These are phyloP conservation scores for Anastrepha obliqua DNA, from an alignment of 1,140 invertebrate species.

Conservation along the genomic window DNA sequence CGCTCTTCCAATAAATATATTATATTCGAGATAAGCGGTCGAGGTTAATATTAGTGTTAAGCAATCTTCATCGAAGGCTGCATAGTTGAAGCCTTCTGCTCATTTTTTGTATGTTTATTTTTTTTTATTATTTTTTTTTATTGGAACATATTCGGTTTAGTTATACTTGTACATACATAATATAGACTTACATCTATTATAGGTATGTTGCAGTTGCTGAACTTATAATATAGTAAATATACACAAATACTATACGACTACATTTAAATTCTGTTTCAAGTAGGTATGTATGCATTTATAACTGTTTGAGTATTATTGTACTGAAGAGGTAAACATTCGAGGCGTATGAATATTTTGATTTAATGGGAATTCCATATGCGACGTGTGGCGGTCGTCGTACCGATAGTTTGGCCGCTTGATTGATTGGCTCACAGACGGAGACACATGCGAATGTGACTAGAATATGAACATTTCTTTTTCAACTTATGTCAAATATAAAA, in stretches of 20 bases:
- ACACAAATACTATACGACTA: no score
- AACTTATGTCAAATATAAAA: neutral
- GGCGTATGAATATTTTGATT: neutral
- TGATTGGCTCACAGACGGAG: conserved; percentile 31
- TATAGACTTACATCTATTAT: neutral
- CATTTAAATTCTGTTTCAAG: no score
- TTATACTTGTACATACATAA: neutral
- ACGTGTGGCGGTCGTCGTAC: conserved; percentile 30
- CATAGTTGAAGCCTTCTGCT: neutral
- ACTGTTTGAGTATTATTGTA: neutral
- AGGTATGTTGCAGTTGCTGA: neutral
- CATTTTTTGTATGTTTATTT: neutral
- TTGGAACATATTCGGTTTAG: neutral
- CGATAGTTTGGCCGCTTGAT: neutral
- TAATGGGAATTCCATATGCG: conserved; percentile 38
- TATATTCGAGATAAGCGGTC: neutral
- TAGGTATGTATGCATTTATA: neutral
- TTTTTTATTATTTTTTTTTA: neutral
- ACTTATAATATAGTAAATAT: no score
- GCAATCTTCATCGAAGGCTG: neutral
- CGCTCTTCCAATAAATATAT: neutral
- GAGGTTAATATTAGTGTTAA: neutral
- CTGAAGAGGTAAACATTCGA: neutral
- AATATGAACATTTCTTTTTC: conserved; percentile 7
- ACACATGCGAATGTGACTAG: neutral